Conservation (phyloP, 1,140 invertebrate genomes). For the Drosophila oshimai region DNA sequence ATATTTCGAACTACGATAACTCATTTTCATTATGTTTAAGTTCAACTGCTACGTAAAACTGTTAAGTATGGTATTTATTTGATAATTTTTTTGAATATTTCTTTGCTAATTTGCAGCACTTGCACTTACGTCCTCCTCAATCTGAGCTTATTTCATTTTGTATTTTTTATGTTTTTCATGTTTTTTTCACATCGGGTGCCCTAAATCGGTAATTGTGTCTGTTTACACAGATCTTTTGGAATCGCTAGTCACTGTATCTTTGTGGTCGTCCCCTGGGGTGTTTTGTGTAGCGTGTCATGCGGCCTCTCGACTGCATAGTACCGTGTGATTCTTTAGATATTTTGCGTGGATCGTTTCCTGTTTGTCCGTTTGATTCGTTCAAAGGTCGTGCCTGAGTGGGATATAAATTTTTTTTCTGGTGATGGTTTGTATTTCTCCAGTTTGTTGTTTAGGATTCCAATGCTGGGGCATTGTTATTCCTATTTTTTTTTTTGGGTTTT, state of each 20-base stretch:
- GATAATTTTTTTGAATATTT: constrained; percentile 45
- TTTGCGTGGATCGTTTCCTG: constrained; percentile 27
- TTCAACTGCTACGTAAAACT: constrained; percentile 69
- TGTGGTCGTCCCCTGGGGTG: constrained; percentile 45
- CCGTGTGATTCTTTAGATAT: constrained; percentile 15
- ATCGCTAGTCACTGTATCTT: constrained; percentile 61
- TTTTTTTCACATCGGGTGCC: constrained; percentile 35
- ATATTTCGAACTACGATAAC: constrained; percentile 66
- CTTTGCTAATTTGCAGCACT: constrained; percentile 39
- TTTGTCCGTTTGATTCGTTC: constrained; percentile 60
- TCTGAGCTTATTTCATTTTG: constrained; percentile 14
- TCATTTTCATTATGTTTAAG: constrained; percentile 62
- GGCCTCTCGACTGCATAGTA: constrained; percentile 7
- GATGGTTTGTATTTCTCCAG: constrained; percentile 10
- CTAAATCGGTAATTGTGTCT: constrained; percentile 27
- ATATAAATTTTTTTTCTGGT: constrained; percentile 11
- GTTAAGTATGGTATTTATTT: constrained; percentile 52
- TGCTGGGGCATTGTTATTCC: neutral
- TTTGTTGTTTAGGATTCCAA: neutral
- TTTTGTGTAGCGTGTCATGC: constrained; percentile 54
- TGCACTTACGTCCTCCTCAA: constrained; percentile 10
- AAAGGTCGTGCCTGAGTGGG: constrained; percentile 65
- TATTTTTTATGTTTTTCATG: constrained; percentile 16
- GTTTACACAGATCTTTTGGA: neutral
- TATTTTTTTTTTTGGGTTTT: constrained; percentile 8